Evolutionary conservation across 2,888 invertebrate genomes (phyloP), one percentile per base, ranked within the genome.

Genomic region (Odontothrips loti): DNA sequence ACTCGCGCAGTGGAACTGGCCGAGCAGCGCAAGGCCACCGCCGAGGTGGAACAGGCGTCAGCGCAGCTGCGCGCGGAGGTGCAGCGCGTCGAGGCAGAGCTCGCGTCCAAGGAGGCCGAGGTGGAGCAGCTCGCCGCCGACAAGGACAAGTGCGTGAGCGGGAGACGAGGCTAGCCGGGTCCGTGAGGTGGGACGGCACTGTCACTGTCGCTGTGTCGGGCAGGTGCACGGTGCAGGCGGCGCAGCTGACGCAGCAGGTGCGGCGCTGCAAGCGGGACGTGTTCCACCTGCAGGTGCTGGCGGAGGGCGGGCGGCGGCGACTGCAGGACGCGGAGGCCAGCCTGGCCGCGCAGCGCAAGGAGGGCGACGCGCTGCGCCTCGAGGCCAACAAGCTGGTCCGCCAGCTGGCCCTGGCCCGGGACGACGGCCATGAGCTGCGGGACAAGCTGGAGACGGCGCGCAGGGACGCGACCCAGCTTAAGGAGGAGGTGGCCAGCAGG

Each of bases 221-320:
- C 68, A 68, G 68, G 68, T 75, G 68, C 68, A 27, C 68, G 68
- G 27, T 27, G 68, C 68, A 75, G 68, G 68, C 12, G 68, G 68
- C 68, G 68, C 68, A 75, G 27, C 27, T 75, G 68, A 27, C 68
- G 68, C 68, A 75, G 68, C 68, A 75, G 68, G 23, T 75, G 68
- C 68, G 68, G 68, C 68, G 68, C 68, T 10, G 68, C 68, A 75
- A 75, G 68, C 68, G 68, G 11, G 27, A 75, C 68, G 68, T 75
- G 68, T 75, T 75, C 68, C 68, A 75, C 68, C 68, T 75, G 68
- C 68, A 75, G 68, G 68, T 75, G 68, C 68, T 75, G 23, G 68
- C 27, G 23, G 68, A 75, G 68, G 27, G 68, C 68, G 68, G 68
- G 68, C 68, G 68, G 68, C 68, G 68, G 68, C 68, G 68, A 10